Base-by-base conservation (phyloP, 2,113 vertebrate genomes). In the Galeopterus variegatus region DNA sequence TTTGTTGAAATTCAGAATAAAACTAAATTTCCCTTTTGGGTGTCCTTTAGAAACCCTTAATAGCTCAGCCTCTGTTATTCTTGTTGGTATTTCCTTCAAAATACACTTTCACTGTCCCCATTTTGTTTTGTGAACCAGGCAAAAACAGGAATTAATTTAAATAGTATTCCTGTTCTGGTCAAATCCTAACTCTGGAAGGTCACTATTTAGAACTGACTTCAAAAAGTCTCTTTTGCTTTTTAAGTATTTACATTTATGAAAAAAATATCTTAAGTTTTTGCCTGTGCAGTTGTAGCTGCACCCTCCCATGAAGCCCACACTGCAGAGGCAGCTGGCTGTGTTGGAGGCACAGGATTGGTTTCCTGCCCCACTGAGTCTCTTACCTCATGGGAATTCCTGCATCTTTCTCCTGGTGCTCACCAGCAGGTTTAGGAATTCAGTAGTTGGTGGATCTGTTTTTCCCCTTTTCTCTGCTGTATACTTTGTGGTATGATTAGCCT, bases 131-230 rank as follows among this genome's bases (percentile, higher is more conserved):
- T 36, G 84, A 80, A n/a, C 67, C 77, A 21, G 65, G 85, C 33
- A 70, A 93, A 83, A n/a, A 41, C 70, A 81, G 52, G n/a, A 58
- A 33, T 54, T 86, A 48, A 89, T 94, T 93, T 91, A 80, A 69
- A 86, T 83, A 70, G 36, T 97, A 77, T 91, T 86, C 70, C 60
- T 72, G 72, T 87, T 92, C 79, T 96, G 73, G 62, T 82, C 93
- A 90, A 97, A 72, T 58, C 75, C 69, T 18, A 11, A 31, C 15
- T 90, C 62, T 50, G 67, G 12, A 88, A 96, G 41, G 54, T 90
- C 50, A 6, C 72, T 45, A 33, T 73, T 89, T 64, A 41, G 69
- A 82, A 41, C 11, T 36, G 70, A 83, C 50, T 83, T 84, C 3
- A 3, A 23, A 8, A 18, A 58, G 4, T 12, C 31, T 85, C 54